Evolutionary conservation across 2,113 vertebrate genomes (phyloP).

Genomic region (Cephalopterus ornatus): DNA sequence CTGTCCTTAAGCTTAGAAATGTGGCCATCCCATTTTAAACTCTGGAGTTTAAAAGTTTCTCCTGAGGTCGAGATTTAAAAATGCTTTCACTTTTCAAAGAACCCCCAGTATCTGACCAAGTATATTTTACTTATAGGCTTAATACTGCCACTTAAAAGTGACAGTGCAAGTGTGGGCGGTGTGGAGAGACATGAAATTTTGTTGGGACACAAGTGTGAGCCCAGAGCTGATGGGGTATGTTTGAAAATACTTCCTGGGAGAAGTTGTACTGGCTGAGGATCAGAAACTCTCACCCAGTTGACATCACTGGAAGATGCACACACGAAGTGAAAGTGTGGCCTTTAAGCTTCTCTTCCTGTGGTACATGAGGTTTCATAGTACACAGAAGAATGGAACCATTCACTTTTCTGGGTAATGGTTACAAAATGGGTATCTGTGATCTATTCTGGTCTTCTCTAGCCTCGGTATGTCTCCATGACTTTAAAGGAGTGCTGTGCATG

Average conservation of each 20-base stretch:
- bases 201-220: neutral
- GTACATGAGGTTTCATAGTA: neutral
- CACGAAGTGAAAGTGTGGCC: conserved; percentile 14
- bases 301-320: conserved; percentile 31
- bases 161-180: neutral
- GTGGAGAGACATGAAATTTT: neutral
- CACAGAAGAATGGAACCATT: neutral
- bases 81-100: neutral
- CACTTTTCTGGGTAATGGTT: conserved; percentile 7
- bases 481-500: neutral
- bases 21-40: neutral
- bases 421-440: neutral
- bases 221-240: neutral
- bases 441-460: neutral
- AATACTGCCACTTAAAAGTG: neutral
- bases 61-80: neutral
- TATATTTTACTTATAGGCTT: neutral
- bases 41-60: neutral
- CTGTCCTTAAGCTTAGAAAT: neutral
- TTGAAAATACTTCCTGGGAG: neutral
- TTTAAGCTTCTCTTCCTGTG: conserved; percentile 28
- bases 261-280: neutral
- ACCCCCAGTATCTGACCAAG: neutral
- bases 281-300: neutral
- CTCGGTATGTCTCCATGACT: neutral